These are phyloP conservation scores for Achroia grisella DNA, from an alignment of 1,140 invertebrate species.

Conservation along the genomic window DNA sequence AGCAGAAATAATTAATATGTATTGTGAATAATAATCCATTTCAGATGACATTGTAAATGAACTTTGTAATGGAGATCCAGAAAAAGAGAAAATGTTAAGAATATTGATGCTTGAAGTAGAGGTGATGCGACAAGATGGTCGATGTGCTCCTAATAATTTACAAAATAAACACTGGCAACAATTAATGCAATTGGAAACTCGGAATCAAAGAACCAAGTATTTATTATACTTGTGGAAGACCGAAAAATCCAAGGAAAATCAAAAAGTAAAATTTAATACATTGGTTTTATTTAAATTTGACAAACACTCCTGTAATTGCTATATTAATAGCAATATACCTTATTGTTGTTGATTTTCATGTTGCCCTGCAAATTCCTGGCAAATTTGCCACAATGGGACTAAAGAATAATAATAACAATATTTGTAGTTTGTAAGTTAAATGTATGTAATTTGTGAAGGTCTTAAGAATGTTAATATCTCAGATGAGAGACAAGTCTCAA, in stretches of 20 bases:
- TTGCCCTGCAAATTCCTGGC: too few species aligned
- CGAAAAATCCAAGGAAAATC: constrained; percentile 74
- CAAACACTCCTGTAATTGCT: neutral
- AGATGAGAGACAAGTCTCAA: too few species aligned
- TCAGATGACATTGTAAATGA: constrained; percentile 38
- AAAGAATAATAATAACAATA: too few species aligned
- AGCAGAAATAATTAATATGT: too few species aligned
- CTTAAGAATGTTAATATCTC: too few species aligned
- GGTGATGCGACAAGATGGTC: constrained; percentile 75
- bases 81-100: constrained; percentile 60
- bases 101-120: constrained; percentile 75
- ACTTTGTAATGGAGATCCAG: constrained; percentile 43
- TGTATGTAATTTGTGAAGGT: too few species aligned
- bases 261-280: constrained; percentile 25
- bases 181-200: constrained; percentile 68
- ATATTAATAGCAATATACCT: neutral
- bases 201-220: constrained; percentile 73
- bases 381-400: too few species aligned
- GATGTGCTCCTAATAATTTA: constrained; percentile 69
- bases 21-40: too few species aligned
- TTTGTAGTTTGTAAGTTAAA: too few species aligned
- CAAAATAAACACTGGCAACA: constrained; percentile 75
- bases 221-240: constrained; percentile 77
- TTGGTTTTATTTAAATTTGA: neutral
- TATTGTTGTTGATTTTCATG: neutral